Base-by-base conservation (phyloP, 1,140 invertebrate species). In the Oedothorax gibbosus region DNA sequence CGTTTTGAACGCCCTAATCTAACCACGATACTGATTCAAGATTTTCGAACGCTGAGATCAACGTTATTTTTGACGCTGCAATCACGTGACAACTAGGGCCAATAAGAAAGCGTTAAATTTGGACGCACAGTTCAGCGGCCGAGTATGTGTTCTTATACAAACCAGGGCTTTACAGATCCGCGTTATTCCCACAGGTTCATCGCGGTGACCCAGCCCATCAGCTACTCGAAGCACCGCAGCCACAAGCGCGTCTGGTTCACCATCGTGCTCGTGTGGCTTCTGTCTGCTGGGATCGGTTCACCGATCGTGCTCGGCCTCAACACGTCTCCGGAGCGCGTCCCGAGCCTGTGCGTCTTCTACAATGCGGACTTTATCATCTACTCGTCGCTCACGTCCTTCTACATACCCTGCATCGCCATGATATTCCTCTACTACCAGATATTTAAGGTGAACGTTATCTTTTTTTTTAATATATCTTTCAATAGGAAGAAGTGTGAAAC, bases 351-450 rank as follows among this genome's bases (percentile, higher is more conserved):
- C 91, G 92, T 96, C 75, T 99, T 99, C 92, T 98, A 99, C 92
- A 99, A 99, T 91, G 95, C 95, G 71, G 95, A 99, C 91, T 99
- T 99, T 90, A 96, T 99, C 89, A 95, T 99, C 87, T 98, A 97
- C 90, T 99, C 97, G 12, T 99, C 98, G 62, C 93, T 99, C 87
- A 96, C 95, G 75, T 99, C 98, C 86, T 99, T 99, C 93, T 99
- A 99, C 91, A 99, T 99, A 89, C 98, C 98, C 8, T 99, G 98
- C 90, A 94, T 99, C 88, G 96, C 99, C 88, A 99, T 99, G 97
- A 95, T 99, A 89, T 97, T 97, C 90, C 94, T 99, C 21, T 99
- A 99, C 90, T 99, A 97, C 91, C 96, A 95, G 91, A 99, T 99
- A 91, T 99, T 99, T 92, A 96, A 94, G 93, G 95, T 94, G 51